Conservation (phyloP, 2,113 vertebrate species). For the Triplophysa siluroides region DNA sequence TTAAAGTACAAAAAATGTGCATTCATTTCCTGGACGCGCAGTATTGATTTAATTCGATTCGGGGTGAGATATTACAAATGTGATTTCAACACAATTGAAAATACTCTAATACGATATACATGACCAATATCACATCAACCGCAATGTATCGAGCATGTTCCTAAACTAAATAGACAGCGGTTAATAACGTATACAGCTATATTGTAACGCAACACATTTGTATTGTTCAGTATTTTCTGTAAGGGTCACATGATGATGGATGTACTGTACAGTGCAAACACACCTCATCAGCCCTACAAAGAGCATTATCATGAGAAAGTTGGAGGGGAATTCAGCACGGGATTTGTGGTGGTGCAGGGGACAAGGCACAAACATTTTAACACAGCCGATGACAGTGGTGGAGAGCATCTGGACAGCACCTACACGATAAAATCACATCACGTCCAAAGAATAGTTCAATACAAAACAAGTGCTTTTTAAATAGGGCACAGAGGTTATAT, state of each 20-base stretch:
- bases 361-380: constrained; percentile 90
- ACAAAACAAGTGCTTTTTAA: background rate
- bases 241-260: background rate
- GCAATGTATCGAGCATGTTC: too few species aligned
- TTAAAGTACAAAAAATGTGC: background rate
- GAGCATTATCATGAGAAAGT: constrained; percentile 95
- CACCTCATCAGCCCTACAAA: constrained; percentile 96
- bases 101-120: background rate
- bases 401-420: constrained; percentile 97
- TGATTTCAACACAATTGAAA: too few species aligned
- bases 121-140: background rate
- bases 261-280: background rate
- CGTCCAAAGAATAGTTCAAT: background rate
- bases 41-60: too few species aligned
- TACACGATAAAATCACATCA: constrained; percentile 50
- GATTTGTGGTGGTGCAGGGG: constrained; percentile 91
- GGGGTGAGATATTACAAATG: too few species aligned
- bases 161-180: too few species aligned
- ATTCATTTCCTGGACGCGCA: background rate
- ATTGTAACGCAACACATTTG: background rate
- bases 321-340: constrained; percentile 85
- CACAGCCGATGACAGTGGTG: constrained; percentile 88
- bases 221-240: background rate
- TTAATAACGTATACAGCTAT: too few species aligned
- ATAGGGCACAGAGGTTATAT: too few species aligned